phyloP scores from a whole-genome alignment of 2,113 vertebrate species.

The Brachypodius melanocephalos region DNA sequence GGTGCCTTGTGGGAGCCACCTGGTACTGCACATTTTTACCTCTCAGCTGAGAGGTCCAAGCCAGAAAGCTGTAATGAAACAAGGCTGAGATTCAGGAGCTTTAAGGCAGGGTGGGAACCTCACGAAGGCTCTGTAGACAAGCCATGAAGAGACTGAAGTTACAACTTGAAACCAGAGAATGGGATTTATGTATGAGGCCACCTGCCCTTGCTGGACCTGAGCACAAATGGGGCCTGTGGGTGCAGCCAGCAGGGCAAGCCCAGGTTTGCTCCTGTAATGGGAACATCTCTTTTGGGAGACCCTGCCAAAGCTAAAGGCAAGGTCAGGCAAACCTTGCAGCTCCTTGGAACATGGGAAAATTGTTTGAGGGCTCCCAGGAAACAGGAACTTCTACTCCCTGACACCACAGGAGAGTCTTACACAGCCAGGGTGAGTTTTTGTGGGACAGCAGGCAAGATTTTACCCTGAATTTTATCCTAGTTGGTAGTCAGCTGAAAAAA shows the following conservation, averaged over 20 bases:
- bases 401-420: neutral
- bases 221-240: neutral
- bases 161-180: neutral
- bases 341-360: neutral
- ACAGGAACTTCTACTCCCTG: neutral
- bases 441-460: neutral
- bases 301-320: neutral
- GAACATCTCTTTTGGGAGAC: neutral
- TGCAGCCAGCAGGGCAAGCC: neutral
- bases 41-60: neutral
- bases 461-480: neutral
- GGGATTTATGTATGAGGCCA: neutral
- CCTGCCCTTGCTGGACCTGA: neutral
- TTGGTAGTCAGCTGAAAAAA: neutral
- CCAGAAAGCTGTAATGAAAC: neutral
- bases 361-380: neutral
- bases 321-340: neutral
- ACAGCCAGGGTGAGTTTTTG: neutral
- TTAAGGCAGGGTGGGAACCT: neutral
- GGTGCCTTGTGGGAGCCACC: neutral
- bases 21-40: neutral
- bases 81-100: neutral
- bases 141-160: no score
- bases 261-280: neutral
- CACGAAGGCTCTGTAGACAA: neutral